Base-by-base conservation (phyloP, 2,888 invertebrate genomes). In the Yponomeuta malinellus region DNA sequence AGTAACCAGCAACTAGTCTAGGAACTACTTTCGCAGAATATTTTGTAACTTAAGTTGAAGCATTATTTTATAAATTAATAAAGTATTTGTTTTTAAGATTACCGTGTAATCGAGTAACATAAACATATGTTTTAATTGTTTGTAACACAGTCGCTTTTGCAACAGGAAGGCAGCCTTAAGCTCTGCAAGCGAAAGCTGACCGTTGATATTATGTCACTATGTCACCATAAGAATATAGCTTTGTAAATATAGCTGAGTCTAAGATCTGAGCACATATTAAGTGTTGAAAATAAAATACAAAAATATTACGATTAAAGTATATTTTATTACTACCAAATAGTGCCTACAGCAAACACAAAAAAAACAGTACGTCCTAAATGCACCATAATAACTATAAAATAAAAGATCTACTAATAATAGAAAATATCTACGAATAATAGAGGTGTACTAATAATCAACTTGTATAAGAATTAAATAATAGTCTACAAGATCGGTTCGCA, bases 1-100 rank as follows among this genome's bases (percentile, higher is more conserved):
- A 84, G 82, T 77, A 82, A 86, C 83, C 86, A 83, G 81, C 82
- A 84, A 79, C 90, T 91, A 91, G 91, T 91, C 90, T 89, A 88
- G 78, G 86, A 82, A 85, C 83, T 85, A 83, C 77, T 78, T 77
- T 84, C 83, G 82, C 83, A 82, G 74, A 78, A 77, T 78, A 77
- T 76, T 70, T 43, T 69, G 23, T 63, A 69, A 78, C 80, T 80
- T 81, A 78, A 76, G 77, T 76, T 73, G 31, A 59, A 48, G 48
- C 48, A 77, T 76, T 74, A 69, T 79, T 77, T 82, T 77, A 78
- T 78, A 74, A 73, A 73, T 72, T 72, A 68, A 73, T 72, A 72
- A 75, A 66, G 71, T 69, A 74, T 69, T 70, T 69, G 72, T 71
- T 72, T 33, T 63, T 43, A 43, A 73, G 68, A 71, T 66, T 71